Percentiles rank a stretch among this genome's conserved stretches.
Conservation (phyloP, 2,797 vertebrate genomes). For the Pogoniulus pusillus region DNA sequence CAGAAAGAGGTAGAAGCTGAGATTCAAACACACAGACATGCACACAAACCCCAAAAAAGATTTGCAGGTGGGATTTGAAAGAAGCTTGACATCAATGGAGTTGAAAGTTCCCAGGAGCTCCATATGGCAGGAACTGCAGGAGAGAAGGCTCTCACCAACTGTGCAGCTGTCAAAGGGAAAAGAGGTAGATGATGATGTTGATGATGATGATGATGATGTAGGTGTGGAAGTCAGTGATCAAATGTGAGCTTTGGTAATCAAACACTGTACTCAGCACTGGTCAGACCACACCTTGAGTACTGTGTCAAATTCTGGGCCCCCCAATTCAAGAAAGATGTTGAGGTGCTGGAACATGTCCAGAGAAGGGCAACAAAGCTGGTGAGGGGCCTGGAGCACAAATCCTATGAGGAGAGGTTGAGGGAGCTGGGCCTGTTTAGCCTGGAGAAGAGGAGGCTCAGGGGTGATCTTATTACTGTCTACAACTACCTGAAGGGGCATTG, state of each 20-base stretch:
- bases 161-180: conserved; percentile 39
- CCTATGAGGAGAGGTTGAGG: no score
- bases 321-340: no score
- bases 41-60: not conserved
- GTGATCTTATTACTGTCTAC: no score
- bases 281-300: no score
- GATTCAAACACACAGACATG: not conserved
- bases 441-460: no score
- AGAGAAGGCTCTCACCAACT: conserved; percentile 45
- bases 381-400: no score
- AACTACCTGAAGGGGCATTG: no score
- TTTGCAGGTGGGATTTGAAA: conserved; percentile 67
- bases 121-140: conserved; percentile 51
- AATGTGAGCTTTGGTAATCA: conserved; percentile 36
- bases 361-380: no score
- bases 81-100: conserved; percentile 55
- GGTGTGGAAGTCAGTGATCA: conserved; percentile 5
- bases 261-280: no score
- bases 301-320: no score
- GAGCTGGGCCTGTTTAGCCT: no score
- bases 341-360: no score
- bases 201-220: not conserved
- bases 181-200: not conserved
- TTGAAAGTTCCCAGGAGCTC: conserved; percentile 57
- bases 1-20: conserved; percentile 32